Base-by-base conservation (phyloP, 2,113 vertebrate species). In the Rhizomys pruinosus region DNA sequence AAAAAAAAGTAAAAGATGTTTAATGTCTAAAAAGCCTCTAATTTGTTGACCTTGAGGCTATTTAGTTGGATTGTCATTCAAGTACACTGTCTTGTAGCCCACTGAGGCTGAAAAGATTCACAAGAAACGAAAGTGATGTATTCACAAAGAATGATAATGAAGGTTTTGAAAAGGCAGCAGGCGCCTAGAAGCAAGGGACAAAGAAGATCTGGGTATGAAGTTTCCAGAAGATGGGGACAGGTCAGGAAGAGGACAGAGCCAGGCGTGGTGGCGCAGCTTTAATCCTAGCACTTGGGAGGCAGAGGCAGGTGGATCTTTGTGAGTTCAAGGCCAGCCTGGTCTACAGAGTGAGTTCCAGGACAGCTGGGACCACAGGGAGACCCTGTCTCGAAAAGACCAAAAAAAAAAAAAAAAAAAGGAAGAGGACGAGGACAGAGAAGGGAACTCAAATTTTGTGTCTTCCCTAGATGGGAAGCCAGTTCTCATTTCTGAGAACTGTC, bases 1-100 rank as follows among this genome's bases (percentile, higher is more conserved):
- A n/a, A n/a, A n/a, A n/a, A 69, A 95, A 94, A 13, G 47, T 23
- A 25, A 94, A 81, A 47, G 15, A 57, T 89, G 1, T 81, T 32
- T 61, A 92, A 42, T n/a, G 15, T 61, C 42, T 37, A 37, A 84
- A 95, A 80, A 64, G 12, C 12, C 55, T 32, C 39, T 55, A 44
- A 82, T 25, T 27, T 68, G n/a, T 77, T 16, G 32, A 84, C 0
- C 27, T 29, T 57, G 55, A 20, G 29, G 44, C 63, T 82, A 3
- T 82, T 84, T 61, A 57, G 39, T 6, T 37, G 87, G 37, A 34
- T 72, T 3, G 59, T 71, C 42, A 66, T 42, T 90, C 17, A n/a
- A 55, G 69, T 69, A 13, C 63, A 64, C 10, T 79, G 39, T 76
- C 61, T 66, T 59, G 3, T 81, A 74, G 47, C 52, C 61, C 71